phyloP scores from a whole-genome alignment of 2,888 invertebrate genomes.

The Altica lythri region DNA sequence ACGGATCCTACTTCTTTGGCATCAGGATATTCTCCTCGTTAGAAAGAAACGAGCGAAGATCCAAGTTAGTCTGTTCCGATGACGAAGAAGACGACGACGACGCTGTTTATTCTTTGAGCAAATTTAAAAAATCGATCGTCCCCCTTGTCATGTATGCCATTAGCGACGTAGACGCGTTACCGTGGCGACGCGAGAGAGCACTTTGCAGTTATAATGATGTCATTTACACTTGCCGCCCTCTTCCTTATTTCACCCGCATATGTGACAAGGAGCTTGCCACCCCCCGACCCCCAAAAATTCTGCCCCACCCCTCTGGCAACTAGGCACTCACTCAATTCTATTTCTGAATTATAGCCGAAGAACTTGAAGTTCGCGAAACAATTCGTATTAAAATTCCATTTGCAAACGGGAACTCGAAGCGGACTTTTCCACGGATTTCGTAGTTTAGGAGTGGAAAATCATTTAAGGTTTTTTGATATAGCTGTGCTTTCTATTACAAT shows the following conservation, averaged over 20 bases:
- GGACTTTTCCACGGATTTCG: slow-evolving; percentile 14
- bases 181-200: slow-evolving; percentile 58
- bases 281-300: slow-evolving; percentile 31
- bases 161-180: slow-evolving; percentile 56
- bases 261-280: slow-evolving; percentile 45
- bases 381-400: slow-evolving; percentile 48
- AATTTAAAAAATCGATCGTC: slow-evolving; percentile 60
- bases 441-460: slow-evolving; percentile 12
- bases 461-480: background rate
- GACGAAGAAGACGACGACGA: slow-evolving; percentile 35
- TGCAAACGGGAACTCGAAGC: slow-evolving; percentile 27
- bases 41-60: slow-evolving; percentile 32
- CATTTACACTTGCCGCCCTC: slow-evolving; percentile 59
- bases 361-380: slow-evolving; percentile 43
- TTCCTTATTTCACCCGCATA: slow-evolving; percentile 56
- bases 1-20: slow-evolving; percentile 29
- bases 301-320: slow-evolving; percentile 24
- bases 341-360: slow-evolving; percentile 42
- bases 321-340: slow-evolving; percentile 34
- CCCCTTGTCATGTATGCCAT: slow-evolving; percentile 60
- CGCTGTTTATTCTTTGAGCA: slow-evolving; percentile 58
- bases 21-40: slow-evolving; percentile 36
- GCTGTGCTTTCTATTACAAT: background rate
- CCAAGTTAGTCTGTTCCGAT: slow-evolving; percentile 29
- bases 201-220: slow-evolving; percentile 61